phyloP scores from a whole-genome alignment of 2,888 invertebrate genomes.

The Yponomeuta malinellus region DNA sequence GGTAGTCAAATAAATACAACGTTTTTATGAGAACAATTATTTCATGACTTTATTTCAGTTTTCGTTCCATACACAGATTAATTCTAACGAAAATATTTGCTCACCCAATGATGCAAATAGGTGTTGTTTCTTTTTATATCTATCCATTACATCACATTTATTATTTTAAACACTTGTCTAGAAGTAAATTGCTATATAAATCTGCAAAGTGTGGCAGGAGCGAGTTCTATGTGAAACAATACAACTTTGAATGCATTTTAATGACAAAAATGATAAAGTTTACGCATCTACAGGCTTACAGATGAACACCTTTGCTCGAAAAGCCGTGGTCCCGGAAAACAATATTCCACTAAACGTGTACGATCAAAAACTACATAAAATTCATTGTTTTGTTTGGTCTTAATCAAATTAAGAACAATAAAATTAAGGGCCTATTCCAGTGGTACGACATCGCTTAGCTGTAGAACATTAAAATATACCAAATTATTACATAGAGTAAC shows the following conservation, averaged over 20 bases:
- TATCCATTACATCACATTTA: constrained; percentile 58
- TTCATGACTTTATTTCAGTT: constrained; percentile 65
- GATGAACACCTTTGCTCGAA: constrained; percentile 27
- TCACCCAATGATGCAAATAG: constrained; percentile 44
- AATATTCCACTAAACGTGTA: constrained; percentile 26
- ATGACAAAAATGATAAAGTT: constrained; percentile 15
- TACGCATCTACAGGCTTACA: neutral
- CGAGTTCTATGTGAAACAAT: constrained; percentile 23
- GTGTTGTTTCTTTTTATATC: constrained; percentile 29
- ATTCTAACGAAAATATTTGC: constrained; percentile 56
- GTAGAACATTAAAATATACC: neutral
- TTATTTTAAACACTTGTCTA: constrained; percentile 44
- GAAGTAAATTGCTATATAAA: constrained; percentile 11
- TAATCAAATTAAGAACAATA: constrained; percentile 12
- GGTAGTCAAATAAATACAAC: too few species aligned
- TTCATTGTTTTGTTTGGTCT: constrained; percentile 41
- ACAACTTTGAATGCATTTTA: constrained; percentile 18
- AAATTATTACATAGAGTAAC: neutral
- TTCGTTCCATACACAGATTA: constrained; percentile 59
- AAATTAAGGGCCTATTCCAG: neutral
- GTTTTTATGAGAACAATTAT: constrained; percentile 36
- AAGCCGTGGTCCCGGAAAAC: constrained; percentile 52
- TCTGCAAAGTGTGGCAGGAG: constrained; percentile 44
- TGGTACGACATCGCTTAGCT: neutral
- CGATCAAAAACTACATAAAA: constrained; percentile 31